A percentile compares a stretch with the other conserved stretches of the same genome.
Evolutionary conservation across 2,113 vertebrate species (phyloP).

Genomic region (Callorhinus ursinus): DNA sequence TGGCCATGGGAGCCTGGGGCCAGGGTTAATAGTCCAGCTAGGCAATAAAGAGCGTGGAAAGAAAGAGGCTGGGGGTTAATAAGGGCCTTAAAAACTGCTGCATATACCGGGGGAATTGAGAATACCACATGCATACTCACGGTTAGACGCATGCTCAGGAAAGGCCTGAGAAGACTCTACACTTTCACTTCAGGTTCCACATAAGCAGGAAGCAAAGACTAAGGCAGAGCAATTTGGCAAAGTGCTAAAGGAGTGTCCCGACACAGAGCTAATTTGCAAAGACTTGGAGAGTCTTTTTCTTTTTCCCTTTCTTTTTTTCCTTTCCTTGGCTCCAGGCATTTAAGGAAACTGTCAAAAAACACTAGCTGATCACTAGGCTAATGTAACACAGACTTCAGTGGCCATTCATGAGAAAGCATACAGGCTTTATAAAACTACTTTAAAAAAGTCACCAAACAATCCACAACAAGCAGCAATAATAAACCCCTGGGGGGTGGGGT

Average conservation of each 20-base stretch:
- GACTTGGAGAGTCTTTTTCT: not conserved
- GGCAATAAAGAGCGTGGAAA: not conserved
- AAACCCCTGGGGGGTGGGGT: not conserved
- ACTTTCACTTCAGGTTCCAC: not conserved
- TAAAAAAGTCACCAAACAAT: not conserved
- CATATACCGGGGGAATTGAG: not conserved
- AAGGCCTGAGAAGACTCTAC: not conserved
- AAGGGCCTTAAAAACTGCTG: not conserved
- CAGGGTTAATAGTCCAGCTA: not conserved
- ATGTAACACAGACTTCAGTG: not conserved
- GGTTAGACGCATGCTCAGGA: not conserved
- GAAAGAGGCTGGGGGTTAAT: not conserved
- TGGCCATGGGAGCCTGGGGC: not conserved
- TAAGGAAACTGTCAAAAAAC: slow-evolving; percentile 13
- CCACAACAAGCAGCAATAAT: not conserved
- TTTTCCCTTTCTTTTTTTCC: not conserved
- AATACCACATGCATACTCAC: not conserved
- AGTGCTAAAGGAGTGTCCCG: not conserved
- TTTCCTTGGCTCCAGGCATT: not conserved
- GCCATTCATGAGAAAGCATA: not conserved
- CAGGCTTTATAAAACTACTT: not conserved
- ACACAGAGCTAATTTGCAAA: not conserved
- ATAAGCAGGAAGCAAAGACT: not conserved
- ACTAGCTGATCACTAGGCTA: not conserved
- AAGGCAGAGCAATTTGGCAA: not conserved